A percentile compares a stretch with the other conserved stretches of the same genome.
phyloP scores from a whole-genome alignment of 2,113 vertebrate genomes.

The Tragelaphus imberbis region DNA sequence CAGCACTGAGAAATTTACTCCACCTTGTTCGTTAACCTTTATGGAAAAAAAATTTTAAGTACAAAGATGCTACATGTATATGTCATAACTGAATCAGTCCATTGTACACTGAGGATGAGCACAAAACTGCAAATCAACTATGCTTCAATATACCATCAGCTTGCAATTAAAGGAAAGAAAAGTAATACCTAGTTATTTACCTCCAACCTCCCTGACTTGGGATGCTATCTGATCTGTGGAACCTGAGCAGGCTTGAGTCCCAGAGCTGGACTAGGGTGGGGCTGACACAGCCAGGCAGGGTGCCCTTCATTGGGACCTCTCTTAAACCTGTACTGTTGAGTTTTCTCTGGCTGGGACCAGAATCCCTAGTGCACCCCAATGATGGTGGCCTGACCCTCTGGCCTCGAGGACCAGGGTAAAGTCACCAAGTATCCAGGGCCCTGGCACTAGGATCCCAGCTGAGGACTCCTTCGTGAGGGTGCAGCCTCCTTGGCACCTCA shows the following conservation, averaged over 20 bases:
- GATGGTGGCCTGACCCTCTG: background rate
- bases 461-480: background rate
- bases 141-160: background rate
- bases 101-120: background rate
- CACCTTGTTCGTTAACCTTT: background rate
- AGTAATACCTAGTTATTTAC: background rate
- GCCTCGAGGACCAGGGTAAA: background rate
- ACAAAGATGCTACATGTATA: background rate
- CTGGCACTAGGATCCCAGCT: background rate
- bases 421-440: background rate
- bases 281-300: background rate
- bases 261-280: background rate
- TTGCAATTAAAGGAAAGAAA: background rate
- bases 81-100: background rate
- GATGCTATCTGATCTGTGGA: background rate
- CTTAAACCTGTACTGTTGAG: background rate
- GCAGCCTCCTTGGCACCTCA: background rate
- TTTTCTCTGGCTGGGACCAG: background rate
- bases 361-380: background rate
- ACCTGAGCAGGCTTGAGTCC: background rate
- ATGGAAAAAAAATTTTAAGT: background rate
- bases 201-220: background rate
- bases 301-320: background rate
- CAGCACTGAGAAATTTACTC: background rate
- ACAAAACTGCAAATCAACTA: background rate